phyloP scores from a whole-genome alignment of 2,113 vertebrate genomes.

The Ancistrus triradiatus region DNA sequence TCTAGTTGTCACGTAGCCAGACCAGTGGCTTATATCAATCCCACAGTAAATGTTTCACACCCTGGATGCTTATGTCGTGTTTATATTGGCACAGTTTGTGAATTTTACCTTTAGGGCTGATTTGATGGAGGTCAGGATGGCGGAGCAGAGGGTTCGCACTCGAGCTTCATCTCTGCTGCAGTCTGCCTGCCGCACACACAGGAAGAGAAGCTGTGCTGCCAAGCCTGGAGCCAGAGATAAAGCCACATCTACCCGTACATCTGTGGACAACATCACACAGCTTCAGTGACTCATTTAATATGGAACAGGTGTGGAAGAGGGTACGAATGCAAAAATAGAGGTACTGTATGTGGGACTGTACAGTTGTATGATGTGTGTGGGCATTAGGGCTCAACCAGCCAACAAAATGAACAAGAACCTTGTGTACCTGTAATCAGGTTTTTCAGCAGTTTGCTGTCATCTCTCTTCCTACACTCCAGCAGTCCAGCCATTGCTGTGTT shows the following conservation, averaged over 20 bases:
- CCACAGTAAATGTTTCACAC: neutral
- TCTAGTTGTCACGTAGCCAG: too few relatives aligned
- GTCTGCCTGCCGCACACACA: slow-evolving; percentile 69
- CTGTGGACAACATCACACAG: slow-evolving; percentile 50
- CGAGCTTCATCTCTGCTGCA: slow-evolving; percentile 49
- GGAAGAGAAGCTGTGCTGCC: slow-evolving; percentile 67
- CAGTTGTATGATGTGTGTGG: neutral
- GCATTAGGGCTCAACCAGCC: too few relatives aligned
- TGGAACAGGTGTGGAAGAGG: neutral
- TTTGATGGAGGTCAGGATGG: slow-evolving; percentile 62
- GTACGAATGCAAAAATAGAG: neutral
- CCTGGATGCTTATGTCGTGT: neutral
- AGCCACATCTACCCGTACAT: slow-evolving; percentile 59
- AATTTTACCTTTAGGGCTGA: slow-evolving; percentile 68
- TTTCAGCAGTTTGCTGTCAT: slow-evolving; percentile 69
- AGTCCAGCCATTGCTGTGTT: slow-evolving; percentile 54
- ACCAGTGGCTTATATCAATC: neutral
- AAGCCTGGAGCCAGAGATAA: slow-evolving; percentile 62
- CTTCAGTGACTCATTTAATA: neutral
- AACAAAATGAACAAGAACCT: too few relatives aligned
- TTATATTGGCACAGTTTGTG: neutral
- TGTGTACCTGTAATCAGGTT: slow-evolving; percentile 72
- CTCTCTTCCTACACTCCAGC: slow-evolving; percentile 68
- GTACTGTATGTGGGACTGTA: neutral
- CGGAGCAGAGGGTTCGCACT: slow-evolving; percentile 54